These are phyloP conservation scores for Philaethria dido DNA, from an alignment of 2,888 invertebrate genomes.

Conservation along the genomic window DNA sequence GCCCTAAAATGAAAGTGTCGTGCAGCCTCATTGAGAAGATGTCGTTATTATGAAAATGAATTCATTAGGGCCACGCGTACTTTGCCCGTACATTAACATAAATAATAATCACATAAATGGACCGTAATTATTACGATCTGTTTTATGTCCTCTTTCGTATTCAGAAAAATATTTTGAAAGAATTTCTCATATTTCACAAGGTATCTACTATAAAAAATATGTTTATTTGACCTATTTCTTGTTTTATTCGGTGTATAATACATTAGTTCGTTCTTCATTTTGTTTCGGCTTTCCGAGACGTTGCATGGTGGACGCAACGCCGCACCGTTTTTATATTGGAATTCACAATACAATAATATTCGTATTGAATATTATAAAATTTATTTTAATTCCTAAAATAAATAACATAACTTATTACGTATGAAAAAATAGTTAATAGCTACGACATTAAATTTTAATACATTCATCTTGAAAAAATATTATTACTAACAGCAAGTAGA, in stretches of 20 bases:
- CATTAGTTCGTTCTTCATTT: neutral
- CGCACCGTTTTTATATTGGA: too few species aligned
- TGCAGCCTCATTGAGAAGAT: slow-evolving; percentile 29
- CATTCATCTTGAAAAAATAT: too few species aligned
- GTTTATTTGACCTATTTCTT: too few species aligned
- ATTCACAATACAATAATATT: too few species aligned
- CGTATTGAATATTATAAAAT: too few species aligned
- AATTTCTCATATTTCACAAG: neutral
- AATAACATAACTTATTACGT: too few species aligned
- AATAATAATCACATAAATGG: slow-evolving; percentile 33
- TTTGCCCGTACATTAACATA: slow-evolving; percentile 26
- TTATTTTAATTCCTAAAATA: too few species aligned
- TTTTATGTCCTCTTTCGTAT: slow-evolving; percentile 9
- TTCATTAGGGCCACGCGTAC: slow-evolving; percentile 20
- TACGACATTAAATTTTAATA: too few species aligned
- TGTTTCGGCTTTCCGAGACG: neutral
- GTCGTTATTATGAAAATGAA: slow-evolving; percentile 34
- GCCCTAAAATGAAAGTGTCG: slow-evolving; percentile 28
- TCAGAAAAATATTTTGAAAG: slow-evolving; percentile 13
- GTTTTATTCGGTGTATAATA: too few species aligned
- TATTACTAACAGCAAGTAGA: too few species aligned
- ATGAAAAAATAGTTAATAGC: too few species aligned
- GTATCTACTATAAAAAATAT: too few species aligned
- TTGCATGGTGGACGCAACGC: neutral
- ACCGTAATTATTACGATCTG: slow-evolving; percentile 19